phyloP scores from a whole-genome alignment of 2,888 invertebrate species.

The Amphipyra berbera region DNA sequence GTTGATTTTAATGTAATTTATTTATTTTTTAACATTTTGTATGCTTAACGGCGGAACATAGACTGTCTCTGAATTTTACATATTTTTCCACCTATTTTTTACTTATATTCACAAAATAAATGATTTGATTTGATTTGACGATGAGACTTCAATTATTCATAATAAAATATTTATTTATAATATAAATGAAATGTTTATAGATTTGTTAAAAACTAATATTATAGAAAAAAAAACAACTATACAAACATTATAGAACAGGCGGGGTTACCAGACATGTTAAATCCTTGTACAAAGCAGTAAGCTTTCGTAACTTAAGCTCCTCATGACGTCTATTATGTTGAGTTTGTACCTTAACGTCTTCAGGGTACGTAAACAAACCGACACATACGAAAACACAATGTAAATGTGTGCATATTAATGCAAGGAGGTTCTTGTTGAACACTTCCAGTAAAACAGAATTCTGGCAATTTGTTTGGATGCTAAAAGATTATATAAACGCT shows the following conservation, averaged over 20 bases:
- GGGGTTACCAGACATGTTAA: constrained; percentile 11
- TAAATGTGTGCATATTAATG: constrained; percentile 43
- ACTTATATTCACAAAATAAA: too few relatives aligned
- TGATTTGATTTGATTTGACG: too few relatives aligned
- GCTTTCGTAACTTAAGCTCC: constrained; percentile 53
- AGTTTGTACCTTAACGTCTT: constrained; percentile 61
- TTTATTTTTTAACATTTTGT: too few relatives aligned
- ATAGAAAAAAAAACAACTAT: neutral
- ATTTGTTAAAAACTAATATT: neutral
- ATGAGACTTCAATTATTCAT: too few relatives aligned
- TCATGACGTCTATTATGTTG: constrained; percentile 60
- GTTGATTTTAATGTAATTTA: too few relatives aligned
- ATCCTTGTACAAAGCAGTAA: constrained; percentile 28
- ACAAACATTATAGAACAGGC: neutral
- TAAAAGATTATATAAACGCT: neutral
- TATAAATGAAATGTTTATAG: too few relatives aligned
- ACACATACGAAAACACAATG: constrained; percentile 50
- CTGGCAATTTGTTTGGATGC: neutral
- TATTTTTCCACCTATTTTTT: too few relatives aligned
- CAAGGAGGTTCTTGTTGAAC: constrained; percentile 3
- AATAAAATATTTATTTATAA: too few relatives aligned
- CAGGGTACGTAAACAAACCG: constrained; percentile 59
- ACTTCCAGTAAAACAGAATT: neutral
- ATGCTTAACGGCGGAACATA: too few relatives aligned
- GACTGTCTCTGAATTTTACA: too few relatives aligned